Conservation (phyloP, 2,888 invertebrate genomes). For the Xylota segnis region DNA sequence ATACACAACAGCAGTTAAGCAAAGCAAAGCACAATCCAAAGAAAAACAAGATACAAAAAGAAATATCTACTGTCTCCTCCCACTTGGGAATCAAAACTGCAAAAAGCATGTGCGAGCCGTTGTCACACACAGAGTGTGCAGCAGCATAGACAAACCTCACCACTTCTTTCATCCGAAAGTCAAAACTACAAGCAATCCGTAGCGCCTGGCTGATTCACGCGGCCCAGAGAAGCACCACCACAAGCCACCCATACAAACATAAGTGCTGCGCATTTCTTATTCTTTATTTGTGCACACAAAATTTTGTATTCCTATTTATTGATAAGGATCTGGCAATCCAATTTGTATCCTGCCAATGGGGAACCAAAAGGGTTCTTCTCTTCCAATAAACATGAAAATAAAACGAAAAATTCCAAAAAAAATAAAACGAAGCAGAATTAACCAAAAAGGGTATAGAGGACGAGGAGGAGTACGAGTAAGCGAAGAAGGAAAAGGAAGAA, state of each 20-base stretch:
- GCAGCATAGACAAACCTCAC: slow-evolving; percentile 55
- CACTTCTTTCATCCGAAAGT: slow-evolving; percentile 50
- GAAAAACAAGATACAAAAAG: not conserved
- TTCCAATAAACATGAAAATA: slow-evolving; percentile 72
- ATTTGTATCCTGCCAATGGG: slow-evolving; percentile 77
- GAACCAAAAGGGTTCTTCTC: slow-evolving; percentile 74
- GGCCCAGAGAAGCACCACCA: slow-evolving; percentile 8
- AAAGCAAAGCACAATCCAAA: slow-evolving; percentile 13
- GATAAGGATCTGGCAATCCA: slow-evolving; percentile 77
- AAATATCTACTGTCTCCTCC: slow-evolving; percentile 50
- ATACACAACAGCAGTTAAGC: slow-evolving; percentile 32
- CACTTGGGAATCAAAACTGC: slow-evolving; percentile 61
- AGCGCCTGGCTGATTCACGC: slow-evolving; percentile 71
- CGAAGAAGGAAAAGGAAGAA: not conserved
- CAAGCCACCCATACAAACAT: slow-evolving; percentile 8
- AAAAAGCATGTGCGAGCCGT: slow-evolving; percentile 65
- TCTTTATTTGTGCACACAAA: slow-evolving; percentile 64
- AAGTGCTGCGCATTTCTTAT: slow-evolving; percentile 25
- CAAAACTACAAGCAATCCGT: slow-evolving; percentile 58
- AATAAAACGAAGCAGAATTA: slow-evolving; percentile 48
- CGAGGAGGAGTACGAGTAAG: not conserved
- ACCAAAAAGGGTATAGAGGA: slow-evolving; percentile 22
- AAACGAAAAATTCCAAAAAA: slow-evolving; percentile 58
- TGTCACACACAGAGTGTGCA: slow-evolving; percentile 38
- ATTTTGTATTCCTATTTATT: slow-evolving; percentile 76